phyloP scores from a whole-genome alignment of 2,113 vertebrate species.

The Cyprinodon tularosa region DNA sequence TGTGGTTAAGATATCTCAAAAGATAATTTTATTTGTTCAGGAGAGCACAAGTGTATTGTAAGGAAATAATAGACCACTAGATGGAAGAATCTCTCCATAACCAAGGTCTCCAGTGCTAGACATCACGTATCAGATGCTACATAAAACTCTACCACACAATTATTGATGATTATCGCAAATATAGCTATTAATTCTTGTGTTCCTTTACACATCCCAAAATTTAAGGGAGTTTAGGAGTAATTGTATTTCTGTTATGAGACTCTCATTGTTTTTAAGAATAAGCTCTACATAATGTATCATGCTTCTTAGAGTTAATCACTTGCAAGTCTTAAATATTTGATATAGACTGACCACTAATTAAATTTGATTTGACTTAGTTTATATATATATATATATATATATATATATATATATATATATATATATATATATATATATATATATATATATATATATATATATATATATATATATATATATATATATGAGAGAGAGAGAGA shows the following conservation, averaged over 20 bases:
- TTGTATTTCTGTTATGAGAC: background rate
- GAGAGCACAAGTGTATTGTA: background rate
- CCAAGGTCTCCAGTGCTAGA: background rate
- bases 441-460: too few species aligned
- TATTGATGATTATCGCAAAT: background rate
- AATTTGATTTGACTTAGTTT: too few species aligned
- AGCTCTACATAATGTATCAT: background rate
- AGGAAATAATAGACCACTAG: background rate
- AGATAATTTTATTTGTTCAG: too few species aligned
- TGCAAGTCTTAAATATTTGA: too few species aligned
- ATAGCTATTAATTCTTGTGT: too few species aligned
- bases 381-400: too few species aligned
- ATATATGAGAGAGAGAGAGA: too few species aligned
- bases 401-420: too few species aligned
- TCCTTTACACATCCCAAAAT: background rate
- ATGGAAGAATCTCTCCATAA: background rate
- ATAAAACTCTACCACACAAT: background rate
- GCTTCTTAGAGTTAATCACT: background rate
- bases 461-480: too few species aligned
- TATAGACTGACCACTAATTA: too few species aligned
- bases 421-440: too few species aligned
- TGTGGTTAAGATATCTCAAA: background rate
- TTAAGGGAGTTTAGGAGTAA: background rate
- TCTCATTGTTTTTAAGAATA: background rate
- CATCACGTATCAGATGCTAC: background rate